phyloP scores from a whole-genome alignment of 1,140 invertebrate genomes.

The Mya arenaria region DNA sequence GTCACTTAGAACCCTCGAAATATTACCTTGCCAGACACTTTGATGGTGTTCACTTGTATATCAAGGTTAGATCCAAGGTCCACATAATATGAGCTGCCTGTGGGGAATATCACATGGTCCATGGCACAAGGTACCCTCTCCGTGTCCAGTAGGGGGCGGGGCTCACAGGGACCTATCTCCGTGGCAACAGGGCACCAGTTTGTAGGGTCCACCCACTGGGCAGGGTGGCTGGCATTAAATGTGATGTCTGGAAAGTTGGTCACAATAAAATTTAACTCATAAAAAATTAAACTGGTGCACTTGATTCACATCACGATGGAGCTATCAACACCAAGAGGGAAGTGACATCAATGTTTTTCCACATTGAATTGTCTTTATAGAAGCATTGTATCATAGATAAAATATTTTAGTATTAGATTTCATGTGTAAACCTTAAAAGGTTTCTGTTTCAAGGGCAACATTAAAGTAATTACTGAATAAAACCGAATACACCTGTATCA shows the following conservation, averaged over 20 bases:
- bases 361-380: too few relatives aligned
- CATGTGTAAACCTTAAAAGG: too few relatives aligned
- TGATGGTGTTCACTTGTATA: constrained; percentile 68
- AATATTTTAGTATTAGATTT: too few relatives aligned
- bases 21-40: constrained; percentile 69
- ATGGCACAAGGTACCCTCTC: constrained; percentile 72
- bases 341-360: too few relatives aligned
- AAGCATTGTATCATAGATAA: too few relatives aligned
- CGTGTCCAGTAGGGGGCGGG: constrained; percentile 62
- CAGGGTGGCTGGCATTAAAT: constrained; percentile 66
- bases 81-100: constrained; percentile 68
- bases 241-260: constrained; percentile 62
- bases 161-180: constrained; percentile 59
- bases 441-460: too few relatives aligned
- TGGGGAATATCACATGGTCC: constrained; percentile 72
- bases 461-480: too few relatives aligned
- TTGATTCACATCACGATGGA: too few relatives aligned
- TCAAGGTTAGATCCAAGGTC: constrained; percentile 62
- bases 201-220: constrained; percentile 69
- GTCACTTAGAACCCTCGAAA: not conserved
- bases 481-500: too few relatives aligned
- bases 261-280: too few relatives aligned
- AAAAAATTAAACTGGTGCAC: too few relatives aligned
- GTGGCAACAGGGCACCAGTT: constrained; percentile 72
- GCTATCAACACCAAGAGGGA: too few relatives aligned